Base-by-base conservation (phyloP, 2,797 vertebrate genomes). In the Setipinna tenuifilis region DNA sequence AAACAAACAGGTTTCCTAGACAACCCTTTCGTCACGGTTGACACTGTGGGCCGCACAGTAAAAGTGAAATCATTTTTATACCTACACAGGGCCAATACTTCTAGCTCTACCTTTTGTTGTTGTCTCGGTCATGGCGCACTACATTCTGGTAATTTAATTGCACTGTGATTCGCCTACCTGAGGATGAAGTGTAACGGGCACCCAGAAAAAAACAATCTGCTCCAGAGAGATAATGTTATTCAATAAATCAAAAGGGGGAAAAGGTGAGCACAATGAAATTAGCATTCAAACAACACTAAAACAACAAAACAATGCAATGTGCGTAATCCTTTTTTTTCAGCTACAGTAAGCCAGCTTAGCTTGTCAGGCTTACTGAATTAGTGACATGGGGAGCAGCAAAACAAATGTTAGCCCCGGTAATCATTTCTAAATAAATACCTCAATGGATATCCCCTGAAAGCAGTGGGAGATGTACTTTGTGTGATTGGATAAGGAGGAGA, bases 401-500 rank as follows among this genome's bases (percentile, higher is more conserved):
- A 78, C 35, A 78, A 78, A 78, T 44, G 71, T 78, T 78, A 44
- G 71, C 71, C 71, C 35, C 71, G 21, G 71, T 78, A 78, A 78
- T 78, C 71, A 78, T 78, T 44, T 78, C 71, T 78, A 78, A 78
- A 44, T 78, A 78, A 41, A 78, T 78, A 78, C 71, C 71, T 78
- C 71, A 78, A 78, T 78, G 35, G 71, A 44, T 78, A 78, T 78
- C 31, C 41, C 35, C 44, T 78, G 71, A 31, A 41, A 6, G 71
- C 35, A 78, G 71, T 12, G 71, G 35, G 71, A 44, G 71, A 78
- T 78, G 44, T 78, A 78, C 71, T 78, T 44, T 90, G 88, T 65
- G 48, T 83, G 87, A 84, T 87, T 87, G 80, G 87, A 59, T 88
- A 87, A 85, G 35, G 0, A 14, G 83, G 87, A 84, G 86, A 90